phyloP scores from a whole-genome alignment of 2,797 vertebrate species.

The Eulemur rubriventer region DNA sequence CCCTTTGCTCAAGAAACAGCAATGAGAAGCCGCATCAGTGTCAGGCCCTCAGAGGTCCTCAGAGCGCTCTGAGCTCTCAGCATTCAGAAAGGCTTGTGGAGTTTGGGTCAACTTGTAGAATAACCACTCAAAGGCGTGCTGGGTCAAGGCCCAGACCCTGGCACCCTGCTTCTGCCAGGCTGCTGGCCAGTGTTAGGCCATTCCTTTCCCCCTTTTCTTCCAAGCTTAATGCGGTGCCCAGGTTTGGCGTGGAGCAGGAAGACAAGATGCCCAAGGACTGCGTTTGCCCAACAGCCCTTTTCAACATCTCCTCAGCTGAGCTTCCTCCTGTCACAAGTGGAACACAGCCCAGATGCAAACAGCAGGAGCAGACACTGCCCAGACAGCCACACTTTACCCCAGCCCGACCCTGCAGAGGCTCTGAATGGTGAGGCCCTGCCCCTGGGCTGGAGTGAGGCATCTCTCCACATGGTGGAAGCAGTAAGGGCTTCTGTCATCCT shows the following conservation, averaged over 20 bases:
- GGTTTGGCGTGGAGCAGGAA: background rate
- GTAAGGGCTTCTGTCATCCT: background rate
- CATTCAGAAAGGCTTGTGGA: background rate
- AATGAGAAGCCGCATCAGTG: background rate
- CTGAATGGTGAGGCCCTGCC: background rate
- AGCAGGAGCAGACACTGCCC: background rate
- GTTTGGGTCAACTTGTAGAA: background rate
- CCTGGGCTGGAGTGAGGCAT: background rate
- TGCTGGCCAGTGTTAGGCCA: background rate
- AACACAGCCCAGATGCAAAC: constrained; percentile 14
- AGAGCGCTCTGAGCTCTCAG: background rate
- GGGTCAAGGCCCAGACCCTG: background rate
- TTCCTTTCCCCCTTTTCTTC: background rate
- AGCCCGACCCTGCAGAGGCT: background rate
- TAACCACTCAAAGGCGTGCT: background rate
- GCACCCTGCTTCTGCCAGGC: background rate
- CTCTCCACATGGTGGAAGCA: background rate
- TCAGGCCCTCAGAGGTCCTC: background rate
- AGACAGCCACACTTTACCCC: background rate
- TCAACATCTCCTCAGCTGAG: background rate
- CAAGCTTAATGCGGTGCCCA: background rate
- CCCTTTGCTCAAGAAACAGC: background rate
- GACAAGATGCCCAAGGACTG: background rate
- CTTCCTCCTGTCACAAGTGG: constrained; percentile 34
- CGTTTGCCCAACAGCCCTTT: background rate